Conservation (phyloP, 2,113 vertebrate genomes). For the Mustela nigripes region DNA sequence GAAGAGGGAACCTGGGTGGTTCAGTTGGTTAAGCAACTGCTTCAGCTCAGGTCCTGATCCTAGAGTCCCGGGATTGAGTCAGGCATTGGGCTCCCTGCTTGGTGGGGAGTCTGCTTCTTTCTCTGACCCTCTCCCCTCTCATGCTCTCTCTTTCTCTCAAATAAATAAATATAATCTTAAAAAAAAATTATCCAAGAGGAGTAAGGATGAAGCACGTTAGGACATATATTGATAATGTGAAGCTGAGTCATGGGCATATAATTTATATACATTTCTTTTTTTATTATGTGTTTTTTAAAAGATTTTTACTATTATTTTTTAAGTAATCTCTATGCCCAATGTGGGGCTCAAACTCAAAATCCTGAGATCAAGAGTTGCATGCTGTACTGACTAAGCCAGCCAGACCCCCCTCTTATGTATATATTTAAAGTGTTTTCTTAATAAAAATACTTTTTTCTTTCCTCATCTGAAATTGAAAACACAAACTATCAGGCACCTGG, state of each 20-base stretch:
- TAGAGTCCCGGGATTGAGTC: too few species aligned
- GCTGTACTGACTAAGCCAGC: background rate
- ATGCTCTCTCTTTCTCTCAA: too few species aligned
- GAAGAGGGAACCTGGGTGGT: background rate
- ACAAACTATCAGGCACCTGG: too few species aligned
- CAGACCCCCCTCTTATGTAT: background rate
- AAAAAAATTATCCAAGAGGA: background rate
- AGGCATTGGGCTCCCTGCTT: too few species aligned
- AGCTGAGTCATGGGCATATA: background rate
- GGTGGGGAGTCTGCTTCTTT: too few species aligned
- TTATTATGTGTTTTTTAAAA: background rate
- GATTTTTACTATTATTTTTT: background rate
- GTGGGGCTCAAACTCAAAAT: background rate
- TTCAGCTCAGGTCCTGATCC: too few species aligned
- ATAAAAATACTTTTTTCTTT: slow-evolving; percentile 25
- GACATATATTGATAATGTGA: background rate
- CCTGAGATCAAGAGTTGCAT: background rate
- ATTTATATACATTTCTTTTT: background rate
- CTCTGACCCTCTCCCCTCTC: too few species aligned
- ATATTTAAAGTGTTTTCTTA: background rate
- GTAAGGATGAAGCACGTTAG: background rate
- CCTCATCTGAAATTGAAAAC: background rate
- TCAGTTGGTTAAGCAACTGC: too few species aligned
- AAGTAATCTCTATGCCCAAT: background rate
- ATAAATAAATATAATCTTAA: too few species aligned